phyloP scores from a whole-genome alignment of 2,888 invertebrate genomes.

The Sesia bembeciformis region DNA sequence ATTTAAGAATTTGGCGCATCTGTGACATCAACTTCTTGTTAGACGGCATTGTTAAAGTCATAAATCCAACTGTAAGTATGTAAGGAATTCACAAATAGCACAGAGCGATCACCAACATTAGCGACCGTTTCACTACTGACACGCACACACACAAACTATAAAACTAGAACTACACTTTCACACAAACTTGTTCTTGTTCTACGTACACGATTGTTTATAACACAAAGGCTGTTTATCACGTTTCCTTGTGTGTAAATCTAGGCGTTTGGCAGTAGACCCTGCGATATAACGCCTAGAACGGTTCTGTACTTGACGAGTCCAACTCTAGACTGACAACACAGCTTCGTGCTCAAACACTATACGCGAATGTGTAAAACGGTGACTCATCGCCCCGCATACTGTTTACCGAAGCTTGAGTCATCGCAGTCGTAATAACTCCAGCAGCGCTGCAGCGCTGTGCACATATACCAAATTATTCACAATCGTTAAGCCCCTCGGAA shows the following conservation, averaged over 20 bases:
- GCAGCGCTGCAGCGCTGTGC: constrained; percentile 56
- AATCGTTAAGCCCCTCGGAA: constrained; percentile 21
- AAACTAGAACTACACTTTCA: constrained; percentile 66
- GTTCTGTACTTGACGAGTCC: constrained; percentile 63
- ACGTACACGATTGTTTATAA: constrained; percentile 33
- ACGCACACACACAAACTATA: constrained; percentile 56
- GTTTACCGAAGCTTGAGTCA: constrained; percentile 74
- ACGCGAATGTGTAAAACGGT: constrained; percentile 75
- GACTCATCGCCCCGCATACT: constrained; percentile 75
- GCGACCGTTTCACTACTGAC: constrained; percentile 68
- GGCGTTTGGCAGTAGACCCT: constrained; percentile 60
- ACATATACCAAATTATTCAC: constrained; percentile 13
- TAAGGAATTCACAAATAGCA: constrained; percentile 62
- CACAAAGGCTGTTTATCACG: constrained; percentile 29
- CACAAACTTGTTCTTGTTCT: constrained; percentile 50
- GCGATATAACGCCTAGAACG: constrained; percentile 62
- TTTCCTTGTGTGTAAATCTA: constrained; percentile 37
- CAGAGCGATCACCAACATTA: constrained; percentile 58
- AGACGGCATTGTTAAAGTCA: constrained; percentile 54
- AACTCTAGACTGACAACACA: constrained; percentile 72
- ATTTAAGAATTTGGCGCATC: constrained; percentile 61
- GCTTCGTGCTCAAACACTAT: constrained; percentile 58
- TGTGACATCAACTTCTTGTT: constrained; percentile 64
- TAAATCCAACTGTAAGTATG: constrained; percentile 23
- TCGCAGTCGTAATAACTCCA: constrained; percentile 41